A percentile compares a stretch with the other conserved stretches of the same genome.
These are phyloP conservation scores for Sphecodes monilicornis DNA, from an alignment of 2,888 invertebrate genomes.

Conservation along the genomic window DNA sequence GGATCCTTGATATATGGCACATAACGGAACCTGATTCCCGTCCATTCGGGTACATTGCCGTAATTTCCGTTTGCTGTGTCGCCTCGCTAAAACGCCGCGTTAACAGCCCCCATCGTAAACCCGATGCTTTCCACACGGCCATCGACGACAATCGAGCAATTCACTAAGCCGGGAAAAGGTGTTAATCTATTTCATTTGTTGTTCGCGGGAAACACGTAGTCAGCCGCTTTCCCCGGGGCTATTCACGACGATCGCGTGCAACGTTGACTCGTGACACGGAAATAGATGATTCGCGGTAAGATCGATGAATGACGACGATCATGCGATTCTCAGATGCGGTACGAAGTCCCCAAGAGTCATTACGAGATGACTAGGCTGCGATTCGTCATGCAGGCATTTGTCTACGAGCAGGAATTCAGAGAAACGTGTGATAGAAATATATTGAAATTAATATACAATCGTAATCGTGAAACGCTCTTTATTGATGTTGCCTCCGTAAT, in stretches of 20 bases:
- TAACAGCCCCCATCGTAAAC: conserved; percentile 34
- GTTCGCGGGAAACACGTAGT: conserved; percentile 15
- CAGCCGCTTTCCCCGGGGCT: neutral
- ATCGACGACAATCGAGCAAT: neutral
- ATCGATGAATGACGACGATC: neutral
- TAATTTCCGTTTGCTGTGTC: conserved; percentile 17
- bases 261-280: neutral
- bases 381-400: neutral
- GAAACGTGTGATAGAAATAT: no score
- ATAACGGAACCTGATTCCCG: conserved; percentile 56
- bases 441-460: no score
- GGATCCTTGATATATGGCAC: conserved; percentile 40
- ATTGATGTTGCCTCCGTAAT: no score
- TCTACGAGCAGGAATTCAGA: neutral
- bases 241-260: neutral
- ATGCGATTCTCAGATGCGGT: neutral
- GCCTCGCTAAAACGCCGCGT: neutral
- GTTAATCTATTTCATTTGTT: neutral
- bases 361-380: neutral
- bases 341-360: neutral
- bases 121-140: neutral
- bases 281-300: neutral
- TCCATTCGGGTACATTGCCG: conserved; percentile 19
- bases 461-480: no score
- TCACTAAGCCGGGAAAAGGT: neutral